Conservation (phyloP, 2,888 invertebrate genomes). For the Meteorus cinctellus region DNA sequence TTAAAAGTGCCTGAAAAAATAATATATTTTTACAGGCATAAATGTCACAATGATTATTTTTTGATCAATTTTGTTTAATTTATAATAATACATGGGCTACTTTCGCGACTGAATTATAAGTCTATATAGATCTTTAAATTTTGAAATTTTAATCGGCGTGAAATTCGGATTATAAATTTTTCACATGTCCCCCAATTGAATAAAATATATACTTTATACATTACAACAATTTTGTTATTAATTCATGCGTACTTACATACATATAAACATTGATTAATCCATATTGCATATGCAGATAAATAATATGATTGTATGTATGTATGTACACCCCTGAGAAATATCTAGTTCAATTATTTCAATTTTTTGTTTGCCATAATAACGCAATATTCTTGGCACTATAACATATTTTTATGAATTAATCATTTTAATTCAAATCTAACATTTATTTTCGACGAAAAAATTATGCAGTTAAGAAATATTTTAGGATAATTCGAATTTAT, state of each 20-base stretch:
- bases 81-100: too few relatives aligned
- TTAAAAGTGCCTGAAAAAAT: too few relatives aligned
- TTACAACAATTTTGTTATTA: background rate
- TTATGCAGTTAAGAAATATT: conserved; percentile 23
- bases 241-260: conserved; percentile 1
- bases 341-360: conserved; percentile 28
- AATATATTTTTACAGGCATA: too few relatives aligned
- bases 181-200: too few relatives aligned
- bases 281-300: background rate
- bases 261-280: background rate
- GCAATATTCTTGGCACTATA: conserved; percentile 45
- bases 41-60: too few relatives aligned
- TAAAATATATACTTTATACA: too few relatives aligned
- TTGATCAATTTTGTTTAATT: too few relatives aligned
- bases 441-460: background rate
- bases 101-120: too few relatives aligned
- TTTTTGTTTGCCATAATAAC: conserved; percentile 29
- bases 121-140: too few relatives aligned
- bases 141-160: too few relatives aligned
- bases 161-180: too few relatives aligned
- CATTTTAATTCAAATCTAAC: conserved; percentile 38
- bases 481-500: conserved; percentile 21
- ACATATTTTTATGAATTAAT: conserved; percentile 28
- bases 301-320: background rate
- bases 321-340: conserved; percentile 2